phyloP scores from a whole-genome alignment of 2,113 vertebrate species.

The Marmota monax region DNA sequence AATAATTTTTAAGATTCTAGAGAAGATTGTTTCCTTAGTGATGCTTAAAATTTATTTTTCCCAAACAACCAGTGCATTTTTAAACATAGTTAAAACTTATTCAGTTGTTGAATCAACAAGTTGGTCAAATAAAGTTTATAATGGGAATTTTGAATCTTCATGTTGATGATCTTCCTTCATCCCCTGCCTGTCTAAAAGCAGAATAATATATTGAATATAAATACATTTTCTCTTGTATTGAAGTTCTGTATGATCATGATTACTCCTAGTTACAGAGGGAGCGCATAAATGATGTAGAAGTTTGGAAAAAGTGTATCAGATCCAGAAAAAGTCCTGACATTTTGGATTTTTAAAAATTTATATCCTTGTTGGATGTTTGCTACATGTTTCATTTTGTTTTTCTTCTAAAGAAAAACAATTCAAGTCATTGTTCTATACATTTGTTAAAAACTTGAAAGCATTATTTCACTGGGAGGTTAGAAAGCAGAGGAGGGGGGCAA shows the following conservation, averaged over 20 bases:
- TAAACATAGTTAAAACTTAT: conserved; percentile 22
- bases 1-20: conserved; percentile 17
- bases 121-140: conserved; percentile 18
- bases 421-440: neutral
- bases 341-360: neutral
- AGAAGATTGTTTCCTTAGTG: neutral
- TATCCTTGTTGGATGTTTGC: neutral
- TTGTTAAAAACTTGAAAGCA: conserved; percentile 2
- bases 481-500: neutral
- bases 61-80: conserved; percentile 20
- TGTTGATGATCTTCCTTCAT: neutral
- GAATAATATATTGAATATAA: neutral
- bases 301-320: neutral
- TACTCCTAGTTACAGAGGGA: neutral
- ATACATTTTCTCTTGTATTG: neutral
- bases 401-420: conserved; percentile 44
- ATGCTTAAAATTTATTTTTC: neutral
- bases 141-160: neutral
- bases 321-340: neutral
- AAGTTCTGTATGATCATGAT: neutral
- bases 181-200: neutral
- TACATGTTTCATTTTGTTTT: neutral
- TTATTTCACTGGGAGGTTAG: neutral
- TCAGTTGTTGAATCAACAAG: neutral
- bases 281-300: neutral